A percentile compares a stretch with the other conserved stretches of the same genome.
These are phyloP conservation scores for Cromileptes altivelis DNA, from an alignment of 2,113 vertebrate genomes.

Conservation along the genomic window DNA sequence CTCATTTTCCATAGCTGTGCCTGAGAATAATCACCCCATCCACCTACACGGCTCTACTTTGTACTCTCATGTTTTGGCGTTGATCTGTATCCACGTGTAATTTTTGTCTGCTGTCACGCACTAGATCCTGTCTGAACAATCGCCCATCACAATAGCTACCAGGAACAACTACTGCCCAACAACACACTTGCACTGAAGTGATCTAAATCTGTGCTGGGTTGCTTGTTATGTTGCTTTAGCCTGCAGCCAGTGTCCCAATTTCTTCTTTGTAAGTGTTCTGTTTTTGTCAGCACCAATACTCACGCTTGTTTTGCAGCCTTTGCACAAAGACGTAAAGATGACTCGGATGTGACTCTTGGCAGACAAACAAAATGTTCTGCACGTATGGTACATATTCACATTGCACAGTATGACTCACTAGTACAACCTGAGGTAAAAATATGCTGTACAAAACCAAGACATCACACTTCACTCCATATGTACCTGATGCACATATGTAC, in stretches of 20 bases:
- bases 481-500: conserved; percentile 35
- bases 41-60: not conserved
- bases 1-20: not conserved
- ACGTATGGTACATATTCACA: not conserved
- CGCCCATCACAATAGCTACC: not conserved
- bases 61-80: not conserved
- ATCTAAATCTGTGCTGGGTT: not conserved
- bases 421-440: not conserved
- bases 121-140: not conserved
- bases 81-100: not conserved
- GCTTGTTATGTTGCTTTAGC: not conserved
- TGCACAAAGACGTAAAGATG: not conserved
- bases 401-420: not conserved
- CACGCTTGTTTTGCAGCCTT: conserved; percentile 11
- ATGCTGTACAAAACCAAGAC: not conserved
- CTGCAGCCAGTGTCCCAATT: not conserved
- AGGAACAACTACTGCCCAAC: conserved; percentile 1
- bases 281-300: conserved; percentile 9
- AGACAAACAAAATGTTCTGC: not conserved
- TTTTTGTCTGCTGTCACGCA: not conserved
- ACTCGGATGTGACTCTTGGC: not conserved
- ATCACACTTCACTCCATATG: not conserved
- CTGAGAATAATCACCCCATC: not conserved
- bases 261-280: not conserved
- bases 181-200: not conserved